These are phyloP conservation scores for Andrena bicolor DNA, from an alignment of 2,888 invertebrate species.

Conservation along the genomic window DNA sequence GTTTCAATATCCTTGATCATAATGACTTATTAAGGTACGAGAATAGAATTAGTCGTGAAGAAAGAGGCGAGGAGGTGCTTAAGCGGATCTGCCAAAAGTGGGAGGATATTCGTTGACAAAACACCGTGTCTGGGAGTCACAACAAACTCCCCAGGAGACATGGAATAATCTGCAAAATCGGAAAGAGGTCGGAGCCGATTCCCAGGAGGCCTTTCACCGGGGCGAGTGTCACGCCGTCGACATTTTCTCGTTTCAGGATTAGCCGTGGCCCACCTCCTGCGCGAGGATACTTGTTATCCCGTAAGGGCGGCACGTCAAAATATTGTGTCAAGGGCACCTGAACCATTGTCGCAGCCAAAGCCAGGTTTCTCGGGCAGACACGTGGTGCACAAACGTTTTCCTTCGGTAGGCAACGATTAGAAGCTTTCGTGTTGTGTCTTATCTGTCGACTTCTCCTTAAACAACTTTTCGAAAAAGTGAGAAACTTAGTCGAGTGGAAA, in stretches of 20 bases:
- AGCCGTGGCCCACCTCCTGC: conserved; percentile 45
- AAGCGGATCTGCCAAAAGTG: conserved; percentile 20
- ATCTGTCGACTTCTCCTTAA: no score
- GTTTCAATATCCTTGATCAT: not conserved
- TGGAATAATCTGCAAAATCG: conserved; percentile 45
- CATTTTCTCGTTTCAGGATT: conserved; percentile 55
- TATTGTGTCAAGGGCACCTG: conserved; percentile 80
- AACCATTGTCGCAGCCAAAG: conserved; percentile 27
- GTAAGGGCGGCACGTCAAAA: conserved; percentile 73
- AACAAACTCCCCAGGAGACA: conserved; percentile 68
- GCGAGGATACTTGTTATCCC: conserved; percentile 45
- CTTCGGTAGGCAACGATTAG: conserved; percentile 12
- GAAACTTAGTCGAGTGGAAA: no score
- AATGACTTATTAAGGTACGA: not conserved
- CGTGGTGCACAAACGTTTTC: conserved; percentile 4
- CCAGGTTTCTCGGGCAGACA: not conserved
- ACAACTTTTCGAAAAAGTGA: no score
- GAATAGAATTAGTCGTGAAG: not conserved
- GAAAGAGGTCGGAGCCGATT: conserved; percentile 28
- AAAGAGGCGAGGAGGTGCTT: not conserved
- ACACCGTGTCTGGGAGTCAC: conserved; percentile 64
- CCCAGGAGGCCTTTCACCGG: conserved; percentile 64
- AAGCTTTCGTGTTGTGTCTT: not conserved
- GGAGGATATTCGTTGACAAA: conserved; percentile 64
- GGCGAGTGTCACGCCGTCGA: conserved; percentile 41